phyloP scores from a whole-genome alignment of 2,113 vertebrate genomes.

The Choloepus hoffmanni region DNA sequence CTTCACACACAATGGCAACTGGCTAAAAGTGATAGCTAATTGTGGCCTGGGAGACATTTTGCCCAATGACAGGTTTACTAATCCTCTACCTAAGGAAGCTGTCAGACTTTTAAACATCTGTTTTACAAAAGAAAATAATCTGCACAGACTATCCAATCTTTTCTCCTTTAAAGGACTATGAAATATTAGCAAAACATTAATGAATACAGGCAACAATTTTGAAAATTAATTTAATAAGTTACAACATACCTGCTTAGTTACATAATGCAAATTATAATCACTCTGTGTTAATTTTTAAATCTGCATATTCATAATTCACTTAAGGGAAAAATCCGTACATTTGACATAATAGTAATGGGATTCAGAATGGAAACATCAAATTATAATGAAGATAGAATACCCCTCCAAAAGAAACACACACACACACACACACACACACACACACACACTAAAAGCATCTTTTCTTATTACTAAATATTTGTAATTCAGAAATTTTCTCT shows the following conservation, averaged over 20 bases:
- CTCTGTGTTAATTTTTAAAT: neutral
- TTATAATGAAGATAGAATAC: neutral
- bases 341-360: neutral
- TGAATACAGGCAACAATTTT: neutral
- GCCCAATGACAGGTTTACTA: neutral
- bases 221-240: neutral
- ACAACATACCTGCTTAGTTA: neutral
- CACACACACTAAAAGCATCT: neutral
- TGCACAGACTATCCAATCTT: neutral
- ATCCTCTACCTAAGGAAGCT: neutral
- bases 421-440: too few relatives aligned
- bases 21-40: neutral
- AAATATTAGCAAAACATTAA: conserved; percentile 4
- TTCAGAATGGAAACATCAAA: neutral
- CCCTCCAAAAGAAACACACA: too few relatives aligned
- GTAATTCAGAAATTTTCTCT: neutral
- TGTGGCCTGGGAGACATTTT: neutral
- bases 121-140: neutral
- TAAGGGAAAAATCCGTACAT: neutral
- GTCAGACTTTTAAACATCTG: conserved; percentile 2
- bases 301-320: neutral
- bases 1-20: neutral
- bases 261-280: neutral
- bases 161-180: neutral
- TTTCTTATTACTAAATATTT: conserved; percentile 6